A percentile compares a stretch with the other conserved stretches of the same genome.
Conservation (phyloP, 2,113 vertebrate species). For the Catharus bicknelli region DNA sequence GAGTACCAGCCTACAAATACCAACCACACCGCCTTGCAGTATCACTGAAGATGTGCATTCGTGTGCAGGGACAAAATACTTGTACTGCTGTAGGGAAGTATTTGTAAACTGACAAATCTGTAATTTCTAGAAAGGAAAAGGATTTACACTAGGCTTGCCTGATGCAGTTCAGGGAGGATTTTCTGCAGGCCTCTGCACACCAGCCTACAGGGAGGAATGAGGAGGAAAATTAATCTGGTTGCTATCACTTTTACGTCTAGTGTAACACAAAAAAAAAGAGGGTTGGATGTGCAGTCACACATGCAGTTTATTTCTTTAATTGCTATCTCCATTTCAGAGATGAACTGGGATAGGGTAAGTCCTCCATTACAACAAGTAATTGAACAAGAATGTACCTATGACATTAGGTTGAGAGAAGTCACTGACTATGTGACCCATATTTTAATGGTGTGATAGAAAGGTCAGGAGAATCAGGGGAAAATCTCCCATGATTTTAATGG, state of each 20-base stretch:
- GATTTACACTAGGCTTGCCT: not conserved
- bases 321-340: not conserved
- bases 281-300: not conserved
- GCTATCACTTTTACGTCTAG: not conserved
- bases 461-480: not conserved
- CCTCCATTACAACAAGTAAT: not conserved
- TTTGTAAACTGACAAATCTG: not conserved
- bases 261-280: not conserved
- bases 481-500: not conserved
- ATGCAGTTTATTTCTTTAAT: conserved; percentile 6
- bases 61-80: not conserved
- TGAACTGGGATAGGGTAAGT: not conserved
- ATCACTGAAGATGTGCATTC: not conserved
- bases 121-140: not conserved
- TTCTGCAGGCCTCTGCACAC: not conserved
- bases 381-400: not conserved
- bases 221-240: not conserved
- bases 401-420: not conserved
- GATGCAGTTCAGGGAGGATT: not conserved
- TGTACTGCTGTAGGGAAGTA: not conserved
- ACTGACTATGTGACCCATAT: not conserved
- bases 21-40: not conserved
- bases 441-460: not conserved
- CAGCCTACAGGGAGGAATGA: not conserved
- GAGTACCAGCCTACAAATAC: not conserved